Percentiles rank a stretch among this genome's conserved stretches.
Conservation (phyloP, 1,140 invertebrate genomes). For the Chrysomallon squamiferum region DNA sequence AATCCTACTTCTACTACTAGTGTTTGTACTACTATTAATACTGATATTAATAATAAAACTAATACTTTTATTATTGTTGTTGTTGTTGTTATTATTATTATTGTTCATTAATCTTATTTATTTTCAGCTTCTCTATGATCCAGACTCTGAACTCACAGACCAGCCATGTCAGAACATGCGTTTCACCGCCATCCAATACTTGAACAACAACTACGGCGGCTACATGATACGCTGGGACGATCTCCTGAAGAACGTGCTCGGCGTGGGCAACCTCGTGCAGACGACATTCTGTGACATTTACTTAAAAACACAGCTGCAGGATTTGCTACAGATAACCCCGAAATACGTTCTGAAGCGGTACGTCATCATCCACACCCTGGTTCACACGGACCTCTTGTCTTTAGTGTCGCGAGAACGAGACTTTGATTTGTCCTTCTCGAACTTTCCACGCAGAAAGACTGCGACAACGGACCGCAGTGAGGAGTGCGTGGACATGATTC, state of each 20-base stretch:
- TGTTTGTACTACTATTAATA: too few species aligned
- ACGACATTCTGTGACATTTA: conserved; percentile 20
- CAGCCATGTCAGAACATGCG: too few species aligned
- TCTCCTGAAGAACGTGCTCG: conserved; percentile 22
- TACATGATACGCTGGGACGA: conserved; percentile 1
- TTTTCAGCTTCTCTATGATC: too few species aligned
- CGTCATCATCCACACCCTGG: conserved; percentile 28
- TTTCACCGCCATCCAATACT: not conserved
- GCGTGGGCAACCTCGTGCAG: conserved; percentile 8
- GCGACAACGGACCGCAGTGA: conserved; percentile 10
- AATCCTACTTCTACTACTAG: too few species aligned
- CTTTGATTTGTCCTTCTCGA: not conserved
- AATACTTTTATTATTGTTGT: too few species aligned
- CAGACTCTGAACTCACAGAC: too few species aligned
- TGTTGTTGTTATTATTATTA: too few species aligned
- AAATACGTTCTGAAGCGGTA: conserved; percentile 20
- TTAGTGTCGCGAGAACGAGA: conserved; percentile 6
- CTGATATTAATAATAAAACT: too few species aligned
- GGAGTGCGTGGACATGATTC: conserved; percentile 22
- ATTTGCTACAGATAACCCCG: conserved; percentile 26
- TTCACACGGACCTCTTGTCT: conserved; percentile 27
- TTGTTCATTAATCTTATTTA: too few species aligned
- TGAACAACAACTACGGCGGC: not conserved
- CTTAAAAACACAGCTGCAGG: conserved; percentile 20
- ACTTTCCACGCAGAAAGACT: not conserved